Evolutionary conservation across 2,113 vertebrate genomes (phyloP), one percentile per base, ranked within the genome.

Genomic region (Hippolais icterina): DNA sequence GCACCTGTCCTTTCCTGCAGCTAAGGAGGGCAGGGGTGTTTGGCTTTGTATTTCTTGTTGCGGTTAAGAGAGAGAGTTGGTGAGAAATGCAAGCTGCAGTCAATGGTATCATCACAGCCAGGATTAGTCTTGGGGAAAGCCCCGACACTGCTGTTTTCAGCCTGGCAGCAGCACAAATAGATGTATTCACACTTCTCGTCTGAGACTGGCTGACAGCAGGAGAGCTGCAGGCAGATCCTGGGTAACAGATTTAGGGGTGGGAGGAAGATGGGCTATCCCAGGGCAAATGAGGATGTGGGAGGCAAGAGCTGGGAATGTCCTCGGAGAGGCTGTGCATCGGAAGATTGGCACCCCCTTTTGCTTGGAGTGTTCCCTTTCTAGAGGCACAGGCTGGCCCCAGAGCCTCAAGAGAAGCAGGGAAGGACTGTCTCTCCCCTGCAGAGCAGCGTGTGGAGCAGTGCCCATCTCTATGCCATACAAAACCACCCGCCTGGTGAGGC

Each of bases 361-460:
- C 15, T 9, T 3, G 2, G 10, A 27, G 17, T 53, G 52, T 20
- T 54, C 15, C 19, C 28, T 31, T 49, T 31, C 50, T 39, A n/a
- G 42, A 37, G 37, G 60, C 1, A 3, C 42, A 16, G 70, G 15
- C 10, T 70, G 61, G 41, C 15, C 46, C 29, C 70, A 70, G 52
- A 49, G 20, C 9, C 15, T 35, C 25, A 3, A 27, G 49, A n/a
- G 86, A 57, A 19, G 12, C 2, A 5, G 60, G 39, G 39, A 25
- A 64, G 49, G 35, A 33, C 2, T 0, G 13, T 35, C 2, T 19
- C 46, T 61, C 3, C 47, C 20, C 3, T 6, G 7, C 35, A 47
- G 66, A 41, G 39, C 24, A 15, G 12, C 6, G n/a, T 13, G 2
- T 1, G 16, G 39, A 69, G 49, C n/a, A 21, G 20, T 4, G 2